Evolutionary conservation across 2,888 invertebrate genomes (phyloP).

Genomic region (Drosophila kanekoi): DNA sequence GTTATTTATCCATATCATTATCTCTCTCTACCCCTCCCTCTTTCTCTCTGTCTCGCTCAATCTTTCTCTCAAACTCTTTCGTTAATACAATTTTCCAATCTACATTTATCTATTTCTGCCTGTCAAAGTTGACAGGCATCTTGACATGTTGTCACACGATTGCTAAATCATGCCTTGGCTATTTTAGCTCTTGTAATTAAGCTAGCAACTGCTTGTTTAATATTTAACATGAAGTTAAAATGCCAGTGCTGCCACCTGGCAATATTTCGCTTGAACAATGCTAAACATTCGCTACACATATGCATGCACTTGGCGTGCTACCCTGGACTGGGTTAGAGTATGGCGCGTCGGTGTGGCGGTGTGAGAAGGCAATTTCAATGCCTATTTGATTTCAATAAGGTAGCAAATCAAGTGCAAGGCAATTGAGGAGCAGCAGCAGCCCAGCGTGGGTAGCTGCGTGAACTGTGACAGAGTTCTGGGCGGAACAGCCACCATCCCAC

Average conservation of each 20-base stretch:
- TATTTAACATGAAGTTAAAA: too few species aligned
- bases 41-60: not conserved
- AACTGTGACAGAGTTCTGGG: constrained; percentile 15
- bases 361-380: constrained; percentile 57
- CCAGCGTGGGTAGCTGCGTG: not conserved
- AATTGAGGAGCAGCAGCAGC: constrained; percentile 24
- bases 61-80: not conserved
- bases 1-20: not conserved
- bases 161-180: too few species aligned
- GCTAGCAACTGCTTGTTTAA: too few species aligned
- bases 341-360: not conserved
- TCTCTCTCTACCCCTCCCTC: not conserved
- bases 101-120: not conserved
- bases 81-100: not conserved
- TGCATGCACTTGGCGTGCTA: too few species aligned
- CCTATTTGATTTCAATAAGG: constrained; percentile 76
- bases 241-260: too few species aligned
- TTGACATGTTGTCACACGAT: too few species aligned
- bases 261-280: too few species aligned
- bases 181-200: too few species aligned
- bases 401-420: constrained; percentile 72
- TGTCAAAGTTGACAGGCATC: not conserved
- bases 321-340: constrained; percentile 1
- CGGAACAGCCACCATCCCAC: not conserved
- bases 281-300: too few species aligned